phyloP scores from a whole-genome alignment of 1,140 invertebrate genomes.

The Chironomus tepperi region DNA sequence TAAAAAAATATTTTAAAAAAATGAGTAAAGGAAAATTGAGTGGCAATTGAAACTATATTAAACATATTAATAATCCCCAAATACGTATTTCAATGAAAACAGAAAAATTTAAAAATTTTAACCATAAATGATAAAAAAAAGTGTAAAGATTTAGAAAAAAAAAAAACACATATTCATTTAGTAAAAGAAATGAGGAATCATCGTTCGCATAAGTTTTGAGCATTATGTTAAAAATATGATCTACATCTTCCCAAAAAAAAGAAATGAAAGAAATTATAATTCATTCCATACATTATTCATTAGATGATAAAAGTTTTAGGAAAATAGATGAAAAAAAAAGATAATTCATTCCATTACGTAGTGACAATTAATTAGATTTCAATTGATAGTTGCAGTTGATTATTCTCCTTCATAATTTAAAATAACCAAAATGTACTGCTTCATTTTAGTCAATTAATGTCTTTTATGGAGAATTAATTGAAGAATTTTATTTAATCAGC shows the following conservation, averaged over 20 bases:
- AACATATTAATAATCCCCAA: constrained; percentile 22
- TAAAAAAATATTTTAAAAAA: background rate
- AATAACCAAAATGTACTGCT: too few relatives aligned
- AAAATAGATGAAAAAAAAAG: too few relatives aligned
- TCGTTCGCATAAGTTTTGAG: background rate
- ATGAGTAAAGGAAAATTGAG: background rate
- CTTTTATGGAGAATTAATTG: too few relatives aligned
- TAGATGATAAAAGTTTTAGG: too few relatives aligned
- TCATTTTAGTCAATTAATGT: too few relatives aligned
- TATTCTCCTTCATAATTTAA: too few relatives aligned
- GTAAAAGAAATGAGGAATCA: background rate
- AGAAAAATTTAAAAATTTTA: constrained; percentile 18
- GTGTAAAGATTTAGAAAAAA: constrained; percentile 15
- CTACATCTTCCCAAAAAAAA: background rate
- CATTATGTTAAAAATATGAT: background rate
- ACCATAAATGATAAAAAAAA: constrained; percentile 8
- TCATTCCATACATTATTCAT: too few relatives aligned
- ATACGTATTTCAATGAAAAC: constrained; percentile 18
- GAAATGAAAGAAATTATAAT: too few relatives aligned
- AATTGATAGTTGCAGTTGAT: too few relatives aligned
- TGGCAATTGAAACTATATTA: constrained; percentile 22
- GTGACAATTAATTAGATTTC: too few relatives aligned
- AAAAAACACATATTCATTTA: background rate
- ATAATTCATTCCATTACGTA: too few relatives aligned
- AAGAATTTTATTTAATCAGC: too few relatives aligned